A percentile compares a stretch with the other conserved stretches of the same genome.
These are phyloP conservation scores for Callipepla squamata DNA, from an alignment of 2,113 vertebrate genomes.

Conservation along the genomic window DNA sequence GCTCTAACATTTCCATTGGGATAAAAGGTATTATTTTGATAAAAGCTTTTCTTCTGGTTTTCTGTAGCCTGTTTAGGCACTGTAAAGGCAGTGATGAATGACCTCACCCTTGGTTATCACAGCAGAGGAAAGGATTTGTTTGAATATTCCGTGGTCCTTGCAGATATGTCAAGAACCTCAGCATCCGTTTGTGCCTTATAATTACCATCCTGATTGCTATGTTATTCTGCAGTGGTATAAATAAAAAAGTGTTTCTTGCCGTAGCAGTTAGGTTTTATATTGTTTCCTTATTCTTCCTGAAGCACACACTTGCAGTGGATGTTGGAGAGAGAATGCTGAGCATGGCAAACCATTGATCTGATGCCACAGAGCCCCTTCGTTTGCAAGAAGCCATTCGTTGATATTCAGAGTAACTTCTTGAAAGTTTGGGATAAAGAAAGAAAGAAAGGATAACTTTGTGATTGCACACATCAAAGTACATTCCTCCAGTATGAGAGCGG, in stretches of 20 bases:
- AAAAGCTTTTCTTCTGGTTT: neutral
- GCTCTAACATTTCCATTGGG: neutral
- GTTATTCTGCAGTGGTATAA: neutral
- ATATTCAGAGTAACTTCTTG: neutral
- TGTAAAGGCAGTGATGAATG: neutral
- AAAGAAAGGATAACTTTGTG: neutral
- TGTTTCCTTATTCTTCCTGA: neutral
- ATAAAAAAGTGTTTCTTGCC: neutral
- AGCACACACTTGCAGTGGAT: too few relatives aligned
- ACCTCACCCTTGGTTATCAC: neutral
- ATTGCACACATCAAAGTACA: neutral
- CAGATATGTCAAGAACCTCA: too few relatives aligned
- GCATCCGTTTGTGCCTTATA: rapidly evolving
- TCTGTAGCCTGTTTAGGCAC: neutral
- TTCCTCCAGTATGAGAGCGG: neutral
- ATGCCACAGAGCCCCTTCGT: neutral
- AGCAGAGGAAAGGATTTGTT: neutral
- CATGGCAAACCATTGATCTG: neutral
- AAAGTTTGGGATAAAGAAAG: neutral
- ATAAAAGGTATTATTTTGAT: neutral
- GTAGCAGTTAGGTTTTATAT: neutral
- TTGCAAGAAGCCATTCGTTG: neutral
- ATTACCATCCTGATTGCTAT: neutral
- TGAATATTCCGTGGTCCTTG: neutral
- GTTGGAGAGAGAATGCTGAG: neutral